These are phyloP conservation scores for Myocastor coypus DNA, from an alignment of 2,113 vertebrate genomes.

Conservation along the genomic window DNA sequence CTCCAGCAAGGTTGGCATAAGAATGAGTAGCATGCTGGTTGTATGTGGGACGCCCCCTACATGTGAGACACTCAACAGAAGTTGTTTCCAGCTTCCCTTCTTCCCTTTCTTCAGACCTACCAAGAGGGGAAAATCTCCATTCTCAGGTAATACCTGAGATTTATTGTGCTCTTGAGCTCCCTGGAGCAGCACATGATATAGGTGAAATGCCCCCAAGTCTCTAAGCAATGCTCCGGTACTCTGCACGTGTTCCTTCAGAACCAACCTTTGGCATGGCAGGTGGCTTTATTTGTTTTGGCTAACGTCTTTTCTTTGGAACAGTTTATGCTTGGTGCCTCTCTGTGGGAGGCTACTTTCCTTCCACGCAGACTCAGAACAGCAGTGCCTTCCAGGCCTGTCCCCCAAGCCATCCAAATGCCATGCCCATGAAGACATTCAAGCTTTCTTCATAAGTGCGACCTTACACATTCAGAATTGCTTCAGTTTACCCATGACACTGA, in stretches of 20 bases:
- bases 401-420: constrained; percentile 67
- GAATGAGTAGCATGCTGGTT: not conserved
- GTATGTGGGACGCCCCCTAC: not conserved
- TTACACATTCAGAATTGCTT: constrained; percentile 71
- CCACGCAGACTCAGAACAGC: constrained; percentile 58
- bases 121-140: not conserved
- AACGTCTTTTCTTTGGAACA: constrained; percentile 19
- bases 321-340: not conserved
- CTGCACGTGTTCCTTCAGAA: not conserved
- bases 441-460: constrained; percentile 55
- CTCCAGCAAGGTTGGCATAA: not conserved
- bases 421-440: constrained; percentile 69
- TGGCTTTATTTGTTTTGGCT: not conserved
- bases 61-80: not conserved
- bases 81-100: not conserved
- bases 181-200: not conserved
- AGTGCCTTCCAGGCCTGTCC: constrained; percentile 65
- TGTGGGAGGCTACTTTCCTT: constrained; percentile 13
- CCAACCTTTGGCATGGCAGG: not conserved
- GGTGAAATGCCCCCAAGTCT: not conserved
- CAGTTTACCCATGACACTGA: constrained; percentile 50
- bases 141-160: not conserved
- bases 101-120: not conserved
- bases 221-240: not conserved
- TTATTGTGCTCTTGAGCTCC: not conserved